Evolutionary conservation across 2,797 vertebrate species (phyloP), one percentile per base, ranked within the genome.

Genomic region (Pseudocheirus occidentalis): DNA sequence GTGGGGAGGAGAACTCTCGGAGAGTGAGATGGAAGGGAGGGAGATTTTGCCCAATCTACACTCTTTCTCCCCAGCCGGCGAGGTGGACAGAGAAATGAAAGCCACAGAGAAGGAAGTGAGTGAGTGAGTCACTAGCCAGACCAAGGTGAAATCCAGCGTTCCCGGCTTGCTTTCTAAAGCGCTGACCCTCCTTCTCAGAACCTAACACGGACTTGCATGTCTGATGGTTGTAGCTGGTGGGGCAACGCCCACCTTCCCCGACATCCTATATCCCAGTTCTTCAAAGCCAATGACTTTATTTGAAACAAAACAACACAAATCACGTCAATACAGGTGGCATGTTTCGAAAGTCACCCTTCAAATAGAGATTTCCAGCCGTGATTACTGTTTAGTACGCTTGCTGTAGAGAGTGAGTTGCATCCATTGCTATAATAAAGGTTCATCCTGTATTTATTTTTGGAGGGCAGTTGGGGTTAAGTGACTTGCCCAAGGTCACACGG

Each of bases 161-260:
- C 7, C n/a, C 46, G 66, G 66, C 66, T 62, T 40, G n/a, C 66
- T 81, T 73, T 24, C 66, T 1, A 13, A 14, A 16, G 59, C 34
- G 4, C 57, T n/a, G 59, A 34, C 13, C 0, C 16, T 21, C 7
- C 16, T 81, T 46, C n/a, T 21, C n/a, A 2, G 2, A 46, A 6
- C n/a, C 1, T 21, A 21, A 9, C 7, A 40, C 66, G 0, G 5
- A 0, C n/a, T 46, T 40, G 6, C n/a, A 3, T 1, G n/a, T 46
- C 66, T 40, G n/a, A 21, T 7, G 16, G 14, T 5, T 31, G 58
- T 13, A 31, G 58, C 58, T 59, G n/a, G 62, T 18, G 62, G 34
- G 29, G 16, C 34, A 14, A 11, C 3, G 4, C 59, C 31, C 13
- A 0, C 11, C 31, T 62, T 62, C 59, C 31, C 3, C 4, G 59